These are phyloP conservation scores for Notarius quadriscutis DNA, from an alignment of 2,113 vertebrate species.

Conservation along the genomic window DNA sequence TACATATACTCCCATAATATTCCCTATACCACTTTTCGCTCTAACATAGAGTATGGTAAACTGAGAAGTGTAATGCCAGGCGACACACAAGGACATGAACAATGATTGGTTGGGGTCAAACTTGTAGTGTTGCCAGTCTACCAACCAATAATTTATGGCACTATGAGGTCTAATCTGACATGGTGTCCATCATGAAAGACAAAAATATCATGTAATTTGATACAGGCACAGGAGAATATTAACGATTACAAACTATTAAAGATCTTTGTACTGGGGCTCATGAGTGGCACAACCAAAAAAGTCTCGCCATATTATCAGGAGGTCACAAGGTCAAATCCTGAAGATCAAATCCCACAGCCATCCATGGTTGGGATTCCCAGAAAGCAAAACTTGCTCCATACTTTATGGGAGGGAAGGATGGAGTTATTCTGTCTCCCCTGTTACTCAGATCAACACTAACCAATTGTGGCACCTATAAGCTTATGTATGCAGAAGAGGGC, in stretches of 20 bases:
- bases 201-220: no score
- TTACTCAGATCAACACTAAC: background rate
- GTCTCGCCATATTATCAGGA: background rate
- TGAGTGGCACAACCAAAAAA: background rate
- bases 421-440: background rate
- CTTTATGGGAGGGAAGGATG: background rate
- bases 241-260: no score
- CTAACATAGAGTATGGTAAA: background rate
- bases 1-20: background rate
- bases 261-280: background rate
- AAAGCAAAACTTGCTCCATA: background rate
- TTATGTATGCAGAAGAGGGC: background rate
- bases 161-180: no score
- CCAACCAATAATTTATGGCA: no score
- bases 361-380: background rate
- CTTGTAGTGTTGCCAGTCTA: no score
- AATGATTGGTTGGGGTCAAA: no score
- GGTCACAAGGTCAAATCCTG: background rate
- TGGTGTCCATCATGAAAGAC: no score
- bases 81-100: no score
- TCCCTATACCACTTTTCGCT: background rate
- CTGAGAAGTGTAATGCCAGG: background rate
- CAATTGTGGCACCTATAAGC: background rate
- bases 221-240: background rate
- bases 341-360: background rate